phyloP scores from a whole-genome alignment of 92 coral and sea anemone species.

The Paramuricea clavata region DNA sequence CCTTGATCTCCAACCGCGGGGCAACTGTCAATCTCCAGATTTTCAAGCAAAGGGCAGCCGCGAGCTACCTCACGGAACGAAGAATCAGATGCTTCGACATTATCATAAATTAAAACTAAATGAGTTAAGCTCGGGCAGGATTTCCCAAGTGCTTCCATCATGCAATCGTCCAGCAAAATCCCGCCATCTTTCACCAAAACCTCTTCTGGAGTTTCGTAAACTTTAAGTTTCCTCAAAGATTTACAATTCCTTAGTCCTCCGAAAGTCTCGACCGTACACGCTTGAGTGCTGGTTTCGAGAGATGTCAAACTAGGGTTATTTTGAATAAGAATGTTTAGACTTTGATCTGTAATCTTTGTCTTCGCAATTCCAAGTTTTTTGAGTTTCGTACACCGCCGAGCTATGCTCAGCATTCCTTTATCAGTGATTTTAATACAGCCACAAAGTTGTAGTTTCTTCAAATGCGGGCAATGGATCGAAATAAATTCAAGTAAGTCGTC shows the following conservation, averaged over 20 bases:
- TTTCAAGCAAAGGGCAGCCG: constrained; percentile 83
- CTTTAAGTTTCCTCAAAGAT: constrained; percentile 79
- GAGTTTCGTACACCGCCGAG: constrained; percentile 81
- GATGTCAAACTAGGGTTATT: constrained; percentile 76
- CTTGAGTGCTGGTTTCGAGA: constrained; percentile 86
- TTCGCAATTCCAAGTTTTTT: constrained; percentile 80
- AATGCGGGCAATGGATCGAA: constrained; percentile 82
- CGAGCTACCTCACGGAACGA: constrained; percentile 77
- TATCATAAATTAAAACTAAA: constrained; percentile 85
- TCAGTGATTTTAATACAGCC: constrained; percentile 85
- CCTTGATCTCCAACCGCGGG: constrained; percentile 92
- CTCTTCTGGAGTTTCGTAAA: constrained; percentile 88
- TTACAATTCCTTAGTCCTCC: constrained; percentile 69
- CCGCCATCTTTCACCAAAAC: constrained; percentile 77
- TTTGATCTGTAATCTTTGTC: constrained; percentile 83
- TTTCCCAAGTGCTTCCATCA: constrained; percentile 81
- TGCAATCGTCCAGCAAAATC: constrained; percentile 80
- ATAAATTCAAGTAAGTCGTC: constrained; percentile 77
- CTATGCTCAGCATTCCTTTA: constrained; percentile 76
- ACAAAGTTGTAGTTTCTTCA: constrained; percentile 76
- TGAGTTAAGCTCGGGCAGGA: constrained; percentile 82
- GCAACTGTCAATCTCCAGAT: constrained; percentile 90
- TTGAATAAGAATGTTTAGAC: constrained; percentile 80
- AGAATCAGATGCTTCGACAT: constrained; percentile 83
- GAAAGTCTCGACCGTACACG: constrained; percentile 86